A percentile compares a stretch with the other conserved stretches of the same genome.
These are phyloP conservation scores for Charina bottae DNA, from an alignment of 2,113 vertebrate species.

Conservation along the genomic window DNA sequence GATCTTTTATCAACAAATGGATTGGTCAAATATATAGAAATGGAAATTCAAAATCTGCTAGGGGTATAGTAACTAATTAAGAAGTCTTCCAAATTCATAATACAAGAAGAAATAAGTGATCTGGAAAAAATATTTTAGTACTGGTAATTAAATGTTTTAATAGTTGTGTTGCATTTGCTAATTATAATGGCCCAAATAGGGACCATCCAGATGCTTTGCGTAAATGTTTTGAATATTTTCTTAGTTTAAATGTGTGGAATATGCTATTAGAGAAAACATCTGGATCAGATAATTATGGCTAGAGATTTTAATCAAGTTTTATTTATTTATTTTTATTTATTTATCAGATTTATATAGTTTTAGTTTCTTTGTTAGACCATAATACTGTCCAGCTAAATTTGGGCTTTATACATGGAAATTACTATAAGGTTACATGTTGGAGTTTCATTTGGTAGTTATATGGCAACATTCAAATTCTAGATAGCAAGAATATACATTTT, in stretches of 20 bases:
- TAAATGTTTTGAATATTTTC: neutral
- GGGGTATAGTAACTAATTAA: neutral
- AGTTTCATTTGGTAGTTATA: too few relatives aligned
- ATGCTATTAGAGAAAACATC: neutral
- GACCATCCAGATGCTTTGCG: neutral
- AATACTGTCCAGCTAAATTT: neutral
- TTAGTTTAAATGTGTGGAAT: neutral
- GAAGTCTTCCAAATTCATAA: neutral
- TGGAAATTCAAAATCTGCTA: neutral
- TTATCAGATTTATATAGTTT: neutral
- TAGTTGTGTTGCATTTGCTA: neutral
- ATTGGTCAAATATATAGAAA: neutral
- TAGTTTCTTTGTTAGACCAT: neutral
- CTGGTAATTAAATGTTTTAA: neutral
- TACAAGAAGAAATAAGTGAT: neutral
- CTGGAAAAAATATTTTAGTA: neutral
- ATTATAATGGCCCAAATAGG: neutral
- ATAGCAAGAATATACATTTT: too few relatives aligned
- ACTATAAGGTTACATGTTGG: neutral
- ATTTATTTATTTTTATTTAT: neutral
- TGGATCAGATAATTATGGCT: neutral
- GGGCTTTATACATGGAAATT: neutral
- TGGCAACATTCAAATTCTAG: too few relatives aligned
- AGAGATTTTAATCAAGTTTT: neutral
- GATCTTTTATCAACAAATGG: neutral